Base-by-base conservation (phyloP, 2,113 vertebrate species). In the Leptocoma aspasia region DNA sequence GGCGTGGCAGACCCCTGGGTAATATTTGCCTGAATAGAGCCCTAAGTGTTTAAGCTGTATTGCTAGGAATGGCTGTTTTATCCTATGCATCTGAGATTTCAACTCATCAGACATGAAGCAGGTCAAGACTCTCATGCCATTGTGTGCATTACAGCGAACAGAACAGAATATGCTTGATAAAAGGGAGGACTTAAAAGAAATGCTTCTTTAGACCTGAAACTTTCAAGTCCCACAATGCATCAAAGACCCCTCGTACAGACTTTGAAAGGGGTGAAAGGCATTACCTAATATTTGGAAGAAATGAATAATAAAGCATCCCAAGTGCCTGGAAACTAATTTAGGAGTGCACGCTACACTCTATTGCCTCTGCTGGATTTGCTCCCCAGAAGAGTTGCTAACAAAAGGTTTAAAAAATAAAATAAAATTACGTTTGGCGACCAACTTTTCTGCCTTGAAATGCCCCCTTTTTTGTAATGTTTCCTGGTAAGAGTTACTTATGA, bases 171-270 rank as follows among this genome's bases (percentile, higher is more conserved):
- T 57, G 80, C 93, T 69, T 87, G 95, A 97, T 88, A 90, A 96
- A 95, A 96, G 84, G 47, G 77, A 82, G 47, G 31, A 50, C 93
- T 90, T 96, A 61, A 97, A 97, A 97, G 94, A 85, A 86, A 92
- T 52, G 37, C 86, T 95, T 76, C 96, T 96, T 96, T 91, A 92
- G 95, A 84, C 85, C 69, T 27, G 52, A 80, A 84, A 90, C 97
- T 98, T 98, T 98, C 94, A 98, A 98, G 96, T 88, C 81, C 65
- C 89, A 97, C 97, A 98, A 95, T 96, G 96, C 97, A 96, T 97
- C 97, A 97, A 97, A 98, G 96, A 91, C 71, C 89, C 94, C 92
- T 90, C 77, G 2, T 90, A 78, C 1, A 13, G 92, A 92, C 95
- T 95, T 96, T 86, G 95, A 96, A 84, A 85, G 95, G 44, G 94